Conservation (phyloP, 2,113 vertebrate genomes). For the Chloropsis hardwickii region DNA sequence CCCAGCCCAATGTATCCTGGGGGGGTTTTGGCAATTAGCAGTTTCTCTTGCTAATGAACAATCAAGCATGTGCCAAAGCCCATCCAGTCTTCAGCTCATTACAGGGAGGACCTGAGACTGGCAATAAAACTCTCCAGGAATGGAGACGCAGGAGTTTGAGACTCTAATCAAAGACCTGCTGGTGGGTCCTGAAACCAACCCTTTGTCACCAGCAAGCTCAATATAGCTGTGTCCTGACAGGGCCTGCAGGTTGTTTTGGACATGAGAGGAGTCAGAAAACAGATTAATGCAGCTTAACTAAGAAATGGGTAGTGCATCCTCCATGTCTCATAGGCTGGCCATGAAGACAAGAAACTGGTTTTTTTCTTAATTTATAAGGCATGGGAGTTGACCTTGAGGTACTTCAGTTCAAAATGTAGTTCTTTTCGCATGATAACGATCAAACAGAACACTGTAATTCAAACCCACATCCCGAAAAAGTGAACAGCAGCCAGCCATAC, state of each 20-base stretch:
- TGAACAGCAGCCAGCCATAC: background rate
- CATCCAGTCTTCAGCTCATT: background rate
- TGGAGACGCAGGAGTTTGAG: background rate
- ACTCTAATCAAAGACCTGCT: background rate
- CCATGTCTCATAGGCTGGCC: background rate
- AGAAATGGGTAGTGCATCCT: background rate
- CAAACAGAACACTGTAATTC: background rate
- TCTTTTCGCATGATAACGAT: background rate
- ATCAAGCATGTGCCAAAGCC: background rate
- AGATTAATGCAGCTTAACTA: background rate
- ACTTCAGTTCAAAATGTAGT: background rate
- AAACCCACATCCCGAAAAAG: background rate
- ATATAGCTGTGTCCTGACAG: background rate
- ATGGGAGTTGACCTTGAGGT: background rate
- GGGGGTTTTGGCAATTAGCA: background rate
- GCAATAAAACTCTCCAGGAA: background rate
- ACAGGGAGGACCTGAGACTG: background rate
- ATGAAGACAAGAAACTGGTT: background rate
- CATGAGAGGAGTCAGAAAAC: background rate
- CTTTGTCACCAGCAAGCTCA: background rate
- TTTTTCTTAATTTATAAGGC: background rate
- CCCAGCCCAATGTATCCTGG: fast-evolving
- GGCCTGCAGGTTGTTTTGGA: background rate
- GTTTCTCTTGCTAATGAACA: background rate
- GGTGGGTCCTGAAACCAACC: background rate